Base-by-base conservation (phyloP, 2,797 vertebrate species). In the Falco naumanni region DNA sequence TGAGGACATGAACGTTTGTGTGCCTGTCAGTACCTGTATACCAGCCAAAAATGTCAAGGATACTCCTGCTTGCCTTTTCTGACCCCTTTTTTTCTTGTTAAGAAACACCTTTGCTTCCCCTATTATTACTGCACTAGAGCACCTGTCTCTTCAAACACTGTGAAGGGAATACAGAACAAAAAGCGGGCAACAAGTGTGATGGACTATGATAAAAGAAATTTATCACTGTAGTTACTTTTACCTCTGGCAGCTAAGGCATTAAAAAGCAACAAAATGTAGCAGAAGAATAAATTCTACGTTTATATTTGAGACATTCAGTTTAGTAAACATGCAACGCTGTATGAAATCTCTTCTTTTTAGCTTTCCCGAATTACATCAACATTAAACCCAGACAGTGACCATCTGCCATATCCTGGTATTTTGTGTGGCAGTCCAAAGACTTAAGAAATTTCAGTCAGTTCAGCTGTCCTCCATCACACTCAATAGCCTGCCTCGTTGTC, bases 21-120 rank as follows among this genome's bases (percentile, higher is more conserved):
- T 53, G 53, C 25, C 54, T 63, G 50, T 78, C 65, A 75, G 25
- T 60, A 68, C 15, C 66, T 54, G 10, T 37, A 5, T 1, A 66
- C 71, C 77, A 89, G 89, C 75, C 90, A 88, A 71, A 93, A 93
- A 96, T 65, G 79, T 90, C 93, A 94, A 96, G 94, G 89, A 96
- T 96, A 93, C 68, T 64, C 53, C 53, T 53, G n/a, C 71, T n/a
- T 53, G 66, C 41, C 41, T 39, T 82, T 66, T 84, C 9, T 74
- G 33, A 84, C 19, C 7, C 29, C 6, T 4, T 11, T 72, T 72
- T 59, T 43, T 47, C 22, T 47, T 47, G 15, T 29, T 59, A 54
- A 78, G 39, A 64, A 50, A 83, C 20, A 64, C 22, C 41, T 76
- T 16, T 13, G 4, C 48, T 61, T 92, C 31, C 51, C 31, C 12